Base-by-base conservation (phyloP, 2,888 invertebrate genomes). In the Nowickia ferox region DNA sequence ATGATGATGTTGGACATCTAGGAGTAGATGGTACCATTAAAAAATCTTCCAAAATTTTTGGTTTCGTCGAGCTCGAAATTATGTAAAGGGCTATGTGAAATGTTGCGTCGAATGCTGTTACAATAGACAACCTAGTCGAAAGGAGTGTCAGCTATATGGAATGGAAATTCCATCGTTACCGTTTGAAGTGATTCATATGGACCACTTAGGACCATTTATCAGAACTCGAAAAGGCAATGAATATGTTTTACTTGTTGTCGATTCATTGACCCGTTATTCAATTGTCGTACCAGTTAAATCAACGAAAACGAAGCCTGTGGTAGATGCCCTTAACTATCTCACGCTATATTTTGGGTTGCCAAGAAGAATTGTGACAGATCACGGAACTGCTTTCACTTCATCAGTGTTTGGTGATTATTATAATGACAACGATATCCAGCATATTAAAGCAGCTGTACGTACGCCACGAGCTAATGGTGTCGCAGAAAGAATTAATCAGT, bases 201-300 rank as follows among this genome's bases (percentile, higher is more conserved):
- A 88, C 66, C 88, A 88, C 19, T 22, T 88, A 22, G 88, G 88
- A 2, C 88, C 88, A 10, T 89, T 89, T 59, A 76, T 84, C 0
- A 86, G 65, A 59, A 85, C 84, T 17, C 53, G 68, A 9, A 72
- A 71, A 15, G 74, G 84, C 2, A 82, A 83, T 40, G 66, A 71
- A 30, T 68, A 87, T 30, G 44, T 87, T 3, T 69, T 86, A 1
- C 81, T 81, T 38, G 66, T 59, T 74, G 87, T 82, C 0, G 87
- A 87, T 48, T 66, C 86, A 6, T 22, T 84, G 5, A 87, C 84
- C 9, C 68, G 87, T 38, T 85, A 87, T 30, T 10, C 63, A 1
- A 57, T 87, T 0, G 44, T 84, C 1, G 53, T 53, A 9, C 44
- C 87, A 9, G 84, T 82, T 0, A 85, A 80, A 9, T 84, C 87